Evolutionary conservation across 2,888 invertebrate species (phyloP).

Genomic region (Octodonta nipae): DNA sequence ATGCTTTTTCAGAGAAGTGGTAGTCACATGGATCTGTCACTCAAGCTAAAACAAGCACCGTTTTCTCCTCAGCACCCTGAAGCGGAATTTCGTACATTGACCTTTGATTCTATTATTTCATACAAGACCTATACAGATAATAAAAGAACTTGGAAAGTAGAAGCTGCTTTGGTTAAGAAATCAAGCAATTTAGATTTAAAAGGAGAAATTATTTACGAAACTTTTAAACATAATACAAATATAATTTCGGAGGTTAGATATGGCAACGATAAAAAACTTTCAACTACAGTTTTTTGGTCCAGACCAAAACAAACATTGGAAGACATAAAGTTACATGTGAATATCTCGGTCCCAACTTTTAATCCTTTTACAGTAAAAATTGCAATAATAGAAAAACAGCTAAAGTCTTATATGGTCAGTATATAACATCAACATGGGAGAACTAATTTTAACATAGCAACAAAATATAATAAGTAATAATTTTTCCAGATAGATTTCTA

Average conservation of each 20-base stretch:
- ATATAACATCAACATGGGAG: constrained; percentile 1
- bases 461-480: neutral
- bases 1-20: constrained; percentile 51
- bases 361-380: constrained; percentile 53
- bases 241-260: constrained; percentile 40
- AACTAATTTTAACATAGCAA: neutral
- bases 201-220: constrained; percentile 40
- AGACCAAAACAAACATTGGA: constrained; percentile 54
- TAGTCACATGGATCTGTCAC: constrained; percentile 56
- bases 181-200: constrained; percentile 54
- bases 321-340: constrained; percentile 54
- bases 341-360: constrained; percentile 60
- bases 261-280: constrained; percentile 47
- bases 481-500: constrained; percentile 49
- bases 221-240: constrained; percentile 43
- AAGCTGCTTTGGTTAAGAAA: constrained; percentile 49
- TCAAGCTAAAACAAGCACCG: constrained; percentile 55
- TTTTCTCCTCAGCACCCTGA: constrained; percentile 39
- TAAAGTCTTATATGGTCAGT: constrained; percentile 55
- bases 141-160: constrained; percentile 44
- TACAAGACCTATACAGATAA: constrained; percentile 37
- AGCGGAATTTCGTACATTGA: constrained; percentile 44
- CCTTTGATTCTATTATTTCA: constrained; percentile 43
- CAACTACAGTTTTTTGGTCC: constrained; percentile 42
- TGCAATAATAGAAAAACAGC: constrained; percentile 53